Evolutionary conservation across 2,113 vertebrate genomes (phyloP).

Genomic region (Chamaea fasciata): DNA sequence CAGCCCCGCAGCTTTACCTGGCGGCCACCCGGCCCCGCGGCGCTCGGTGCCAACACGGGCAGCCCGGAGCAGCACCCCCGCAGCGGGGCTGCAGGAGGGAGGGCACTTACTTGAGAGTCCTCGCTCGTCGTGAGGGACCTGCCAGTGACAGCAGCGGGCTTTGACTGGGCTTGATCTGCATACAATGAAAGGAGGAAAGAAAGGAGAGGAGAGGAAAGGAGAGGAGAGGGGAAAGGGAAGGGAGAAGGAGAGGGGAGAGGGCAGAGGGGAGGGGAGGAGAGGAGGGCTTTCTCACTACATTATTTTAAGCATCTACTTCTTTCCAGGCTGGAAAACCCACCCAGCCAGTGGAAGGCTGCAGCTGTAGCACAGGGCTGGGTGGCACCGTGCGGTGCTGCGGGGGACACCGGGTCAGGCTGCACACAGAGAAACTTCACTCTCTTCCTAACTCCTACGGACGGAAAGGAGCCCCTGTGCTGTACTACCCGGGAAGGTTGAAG

Average conservation of each 20-base stretch:
- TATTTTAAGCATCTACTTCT: background rate
- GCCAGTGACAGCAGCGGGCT: background rate
- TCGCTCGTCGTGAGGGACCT: background rate
- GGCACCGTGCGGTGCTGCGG: fast-evolving
- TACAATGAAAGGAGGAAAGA: background rate
- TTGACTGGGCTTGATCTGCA: background rate
- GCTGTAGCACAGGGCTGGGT: background rate
- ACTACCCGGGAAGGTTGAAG: background rate
- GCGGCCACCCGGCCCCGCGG: background rate
- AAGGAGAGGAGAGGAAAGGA: background rate
- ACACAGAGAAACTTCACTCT: background rate
- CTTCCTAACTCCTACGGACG: background rate
- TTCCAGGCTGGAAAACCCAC: background rate
- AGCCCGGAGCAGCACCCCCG: background rate
- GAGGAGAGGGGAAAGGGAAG: no score
- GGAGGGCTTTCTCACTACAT: background rate
- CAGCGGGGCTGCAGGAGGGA: background rate
- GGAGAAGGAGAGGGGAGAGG: background rate
- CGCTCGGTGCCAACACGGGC: background rate
- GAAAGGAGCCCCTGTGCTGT: no score
- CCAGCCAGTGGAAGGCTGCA: background rate
- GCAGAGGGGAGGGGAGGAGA: background rate
- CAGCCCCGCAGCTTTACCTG: background rate
- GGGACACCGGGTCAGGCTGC: background rate
- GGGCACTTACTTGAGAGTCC: fast-evolving